Conservation (phyloP, 2,888 invertebrate species). For the Hemithea aestivaria region DNA sequence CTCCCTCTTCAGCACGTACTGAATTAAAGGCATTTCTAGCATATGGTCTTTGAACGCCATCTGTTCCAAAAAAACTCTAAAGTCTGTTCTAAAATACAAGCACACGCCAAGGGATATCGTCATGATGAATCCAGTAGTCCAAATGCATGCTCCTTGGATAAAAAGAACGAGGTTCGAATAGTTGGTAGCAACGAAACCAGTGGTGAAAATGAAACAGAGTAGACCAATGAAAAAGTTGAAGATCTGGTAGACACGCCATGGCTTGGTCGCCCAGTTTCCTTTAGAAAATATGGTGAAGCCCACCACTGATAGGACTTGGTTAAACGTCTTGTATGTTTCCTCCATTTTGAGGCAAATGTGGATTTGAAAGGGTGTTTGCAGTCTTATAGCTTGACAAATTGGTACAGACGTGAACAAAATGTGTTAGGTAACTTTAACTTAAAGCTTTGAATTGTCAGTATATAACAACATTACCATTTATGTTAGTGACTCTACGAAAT, state of each 20-base stretch:
- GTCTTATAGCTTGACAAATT: conserved; percentile 10
- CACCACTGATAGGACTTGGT: conserved; percentile 50
- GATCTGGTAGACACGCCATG: conserved; percentile 50
- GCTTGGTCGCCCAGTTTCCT: conserved; percentile 46
- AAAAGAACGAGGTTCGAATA: conserved; percentile 43
- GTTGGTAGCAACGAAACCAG: conserved; percentile 47
- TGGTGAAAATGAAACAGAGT: conserved; percentile 54
- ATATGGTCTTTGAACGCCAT: conserved; percentile 54
- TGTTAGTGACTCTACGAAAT: no score
- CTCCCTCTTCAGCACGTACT: conserved; percentile 31
- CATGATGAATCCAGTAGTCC: conserved; percentile 65
- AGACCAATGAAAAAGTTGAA: conserved; percentile 52
- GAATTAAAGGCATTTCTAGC: conserved; percentile 53
- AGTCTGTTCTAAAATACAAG: conserved; percentile 48
- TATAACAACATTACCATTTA: no score
- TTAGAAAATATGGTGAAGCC: conserved; percentile 57
- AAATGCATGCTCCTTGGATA: conserved; percentile 66
- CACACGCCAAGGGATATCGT: conserved; percentile 56
- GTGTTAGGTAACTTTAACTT: no score
- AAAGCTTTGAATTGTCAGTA: no score
- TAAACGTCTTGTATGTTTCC: conserved; percentile 46
- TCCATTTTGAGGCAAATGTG: conserved; percentile 40
- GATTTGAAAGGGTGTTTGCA: conserved; percentile 3
- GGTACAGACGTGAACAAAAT: conserved; percentile 5
- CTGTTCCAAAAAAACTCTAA: conserved; percentile 51